Percentiles rank a stretch among this genome's conserved stretches.
Conservation (phyloP, 2,888 invertebrate genomes). For the Entomobrya multifasciata region DNA sequence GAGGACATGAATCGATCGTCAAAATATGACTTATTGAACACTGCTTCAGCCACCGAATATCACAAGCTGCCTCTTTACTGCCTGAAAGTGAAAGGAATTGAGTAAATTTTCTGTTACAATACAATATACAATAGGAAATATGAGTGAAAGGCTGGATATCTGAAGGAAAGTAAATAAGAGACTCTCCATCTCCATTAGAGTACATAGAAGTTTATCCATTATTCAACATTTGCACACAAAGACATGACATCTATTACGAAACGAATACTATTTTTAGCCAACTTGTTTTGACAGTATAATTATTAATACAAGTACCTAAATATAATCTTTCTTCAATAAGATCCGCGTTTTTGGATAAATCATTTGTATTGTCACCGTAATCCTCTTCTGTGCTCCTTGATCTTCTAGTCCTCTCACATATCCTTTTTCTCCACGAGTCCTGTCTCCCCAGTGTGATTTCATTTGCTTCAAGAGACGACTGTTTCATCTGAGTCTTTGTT, state of each 20-base stretch:
- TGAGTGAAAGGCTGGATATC: too few relatives aligned
- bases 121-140: too few relatives aligned
- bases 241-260: not conserved
- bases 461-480: conserved; percentile 62
- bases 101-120: too few relatives aligned
- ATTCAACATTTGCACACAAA: not conserved
- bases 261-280: not conserved
- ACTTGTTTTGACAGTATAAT: not conserved
- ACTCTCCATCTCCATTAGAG: not conserved
- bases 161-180: not conserved
- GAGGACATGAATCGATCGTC: conserved; percentile 91
- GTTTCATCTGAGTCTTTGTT: conserved; percentile 52
- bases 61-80: conserved; percentile 90
- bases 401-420: conserved; percentile 56
- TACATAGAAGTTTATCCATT: not conserved
- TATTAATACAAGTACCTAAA: conserved; percentile 70
- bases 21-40: conserved; percentile 89
- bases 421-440: conserved; percentile 60
- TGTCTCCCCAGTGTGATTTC: conserved; percentile 59
- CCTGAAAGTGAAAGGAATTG: conserved; percentile 82
- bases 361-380: conserved; percentile 56
- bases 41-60: conserved; percentile 86
- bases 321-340: conserved; percentile 77
- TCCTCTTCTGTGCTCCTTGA: conserved; percentile 65
- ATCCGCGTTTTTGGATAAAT: conserved; percentile 69